Conservation (phyloP, 2,888 invertebrate species). For the Spatulosminthurus flaviceps region DNA sequence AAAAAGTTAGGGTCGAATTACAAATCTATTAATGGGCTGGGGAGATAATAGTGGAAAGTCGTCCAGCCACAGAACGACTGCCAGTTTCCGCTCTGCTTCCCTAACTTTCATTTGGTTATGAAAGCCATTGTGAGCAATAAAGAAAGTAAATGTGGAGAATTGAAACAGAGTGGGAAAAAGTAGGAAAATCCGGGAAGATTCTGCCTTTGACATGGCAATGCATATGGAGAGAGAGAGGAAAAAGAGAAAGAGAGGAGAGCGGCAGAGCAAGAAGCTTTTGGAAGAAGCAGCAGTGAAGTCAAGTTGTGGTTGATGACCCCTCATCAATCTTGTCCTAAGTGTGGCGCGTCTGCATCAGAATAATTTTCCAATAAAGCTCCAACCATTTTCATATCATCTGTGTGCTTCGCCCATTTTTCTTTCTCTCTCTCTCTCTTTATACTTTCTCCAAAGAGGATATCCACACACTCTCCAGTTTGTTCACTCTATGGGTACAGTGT, state of each 20-base stretch:
- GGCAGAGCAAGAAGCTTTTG: neutral
- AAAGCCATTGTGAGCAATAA: neutral
- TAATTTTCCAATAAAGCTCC: constrained; percentile 59
- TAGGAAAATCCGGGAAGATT: neutral
- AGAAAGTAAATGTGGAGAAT: neutral
- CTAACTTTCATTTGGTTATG: constrained; percentile 20
- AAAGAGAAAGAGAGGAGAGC: neutral
- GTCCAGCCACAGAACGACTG: neutral
- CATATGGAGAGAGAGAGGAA: no score
- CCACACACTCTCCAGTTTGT: neutral
- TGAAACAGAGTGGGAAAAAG: neutral
- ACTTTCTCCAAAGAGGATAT: constrained; percentile 28
- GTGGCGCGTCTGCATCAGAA: constrained; percentile 52
- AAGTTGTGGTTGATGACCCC: constrained; percentile 52
- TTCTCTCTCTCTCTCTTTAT: constrained; percentile 31
- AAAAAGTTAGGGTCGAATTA: constrained; percentile 15
- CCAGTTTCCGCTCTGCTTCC: neutral
- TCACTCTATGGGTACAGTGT: neutral
- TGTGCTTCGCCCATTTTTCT: constrained; percentile 41
- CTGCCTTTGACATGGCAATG: constrained; percentile 10
- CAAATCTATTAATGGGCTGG: no score
- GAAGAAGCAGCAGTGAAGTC: constrained; percentile 30
- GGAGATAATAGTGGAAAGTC: no score
- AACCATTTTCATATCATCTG: constrained; percentile 54
- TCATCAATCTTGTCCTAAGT: constrained; percentile 55